Conservation (phyloP, 2,797 vertebrate genomes). For the Gallinago nigripennis region DNA sequence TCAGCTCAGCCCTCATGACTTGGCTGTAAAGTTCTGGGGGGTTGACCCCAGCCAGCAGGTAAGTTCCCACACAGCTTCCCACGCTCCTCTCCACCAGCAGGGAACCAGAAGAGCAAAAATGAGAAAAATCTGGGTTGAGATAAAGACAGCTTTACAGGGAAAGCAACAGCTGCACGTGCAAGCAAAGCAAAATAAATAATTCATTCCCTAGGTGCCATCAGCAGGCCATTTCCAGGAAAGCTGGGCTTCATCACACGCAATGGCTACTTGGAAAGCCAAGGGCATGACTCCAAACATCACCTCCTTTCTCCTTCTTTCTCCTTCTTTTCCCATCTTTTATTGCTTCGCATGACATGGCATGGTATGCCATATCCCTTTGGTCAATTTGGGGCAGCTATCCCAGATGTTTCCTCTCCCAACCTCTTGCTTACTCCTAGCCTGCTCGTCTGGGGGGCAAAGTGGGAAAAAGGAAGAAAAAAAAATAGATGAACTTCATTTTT, state of each 20-base stretch:
- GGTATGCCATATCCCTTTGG: not conserved
- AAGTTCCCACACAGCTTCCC: not conserved
- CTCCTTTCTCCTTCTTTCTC: not conserved
- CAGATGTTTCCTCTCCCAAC: fast-evolving
- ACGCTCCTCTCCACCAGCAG: not conserved
- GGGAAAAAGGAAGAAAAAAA: not conserved
- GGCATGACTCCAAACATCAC: not conserved
- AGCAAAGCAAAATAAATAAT: not conserved
- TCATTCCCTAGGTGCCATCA: not conserved
- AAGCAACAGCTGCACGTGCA: not conserved
- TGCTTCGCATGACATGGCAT: not conserved
- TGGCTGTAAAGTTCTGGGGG: not conserved
- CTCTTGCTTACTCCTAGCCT: not conserved
- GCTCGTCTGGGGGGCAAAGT: not conserved
- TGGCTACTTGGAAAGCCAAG: not conserved
- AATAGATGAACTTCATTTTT: not conserved
- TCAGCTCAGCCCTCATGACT: not conserved
- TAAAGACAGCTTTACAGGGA: not conserved
- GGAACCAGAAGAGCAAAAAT: not conserved
- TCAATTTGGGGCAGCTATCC: not conserved
- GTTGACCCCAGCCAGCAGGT: not conserved
- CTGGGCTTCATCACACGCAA: not conserved
- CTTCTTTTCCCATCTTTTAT: not conserved
- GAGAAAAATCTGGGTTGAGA: not conserved
- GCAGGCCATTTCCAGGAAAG: not conserved